Evolutionary conservation across 2,797 vertebrate species (phyloP).

Genomic region (Sebastiscus tertius): DNA sequence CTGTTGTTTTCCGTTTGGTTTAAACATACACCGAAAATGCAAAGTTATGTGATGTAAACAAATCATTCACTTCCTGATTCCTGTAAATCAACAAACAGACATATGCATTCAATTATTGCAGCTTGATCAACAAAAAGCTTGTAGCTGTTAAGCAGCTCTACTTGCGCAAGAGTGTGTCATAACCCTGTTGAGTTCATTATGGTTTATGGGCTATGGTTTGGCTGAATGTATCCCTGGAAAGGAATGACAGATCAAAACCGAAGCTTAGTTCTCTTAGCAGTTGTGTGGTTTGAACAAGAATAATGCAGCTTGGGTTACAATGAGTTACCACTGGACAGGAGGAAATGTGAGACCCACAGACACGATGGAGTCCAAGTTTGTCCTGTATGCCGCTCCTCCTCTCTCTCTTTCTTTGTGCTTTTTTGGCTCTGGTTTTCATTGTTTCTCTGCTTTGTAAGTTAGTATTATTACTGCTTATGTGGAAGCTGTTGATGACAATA

Average conservation of each 20-base stretch:
- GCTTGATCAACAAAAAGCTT: neutral
- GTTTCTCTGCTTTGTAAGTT: neutral
- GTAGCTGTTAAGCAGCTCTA: neutral
- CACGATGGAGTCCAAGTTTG: conserved; percentile 1
- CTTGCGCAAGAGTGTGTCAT: neutral
- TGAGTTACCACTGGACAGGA: neutral
- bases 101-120: neutral
- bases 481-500: neutral
- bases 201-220: conserved; percentile 6
- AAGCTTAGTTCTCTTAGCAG: neutral
- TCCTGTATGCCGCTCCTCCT: neutral
- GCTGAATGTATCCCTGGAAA: neutral
- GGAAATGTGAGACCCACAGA: conserved; percentile 11
- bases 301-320: neutral
- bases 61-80: neutral
- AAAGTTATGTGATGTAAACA: neutral
- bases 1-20: neutral
- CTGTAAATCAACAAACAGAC: neutral
- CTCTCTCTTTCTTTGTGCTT: neutral
- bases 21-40: neutral
- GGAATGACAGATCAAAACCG: neutral
- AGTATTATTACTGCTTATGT: neutral
- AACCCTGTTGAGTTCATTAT: conserved; percentile 12
- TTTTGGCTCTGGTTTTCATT: neutral
- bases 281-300: neutral